Evolutionary conservation across 2,797 vertebrate species (phyloP), one percentile per base, ranked within the genome.

Genomic region (Phrynocephalus vlangalii): DNA sequence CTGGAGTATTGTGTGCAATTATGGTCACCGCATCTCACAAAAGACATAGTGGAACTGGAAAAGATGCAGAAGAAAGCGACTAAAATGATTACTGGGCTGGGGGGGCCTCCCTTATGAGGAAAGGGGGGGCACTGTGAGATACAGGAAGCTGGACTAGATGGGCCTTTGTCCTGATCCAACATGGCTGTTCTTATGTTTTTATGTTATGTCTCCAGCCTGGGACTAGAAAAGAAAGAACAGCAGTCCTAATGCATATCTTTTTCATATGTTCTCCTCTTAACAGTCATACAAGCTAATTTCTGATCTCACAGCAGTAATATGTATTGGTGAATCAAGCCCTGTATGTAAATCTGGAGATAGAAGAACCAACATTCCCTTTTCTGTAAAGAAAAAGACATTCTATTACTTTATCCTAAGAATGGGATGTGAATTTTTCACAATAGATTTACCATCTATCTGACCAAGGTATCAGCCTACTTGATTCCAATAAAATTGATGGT

Each of bases 391-490:
- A n/a, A 88, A 20, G 1, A 28, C 44, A 78, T 81, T 87, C 77
- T 86, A 91, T 84, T 86, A n/a, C 0, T 13, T 52, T 85, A 91
- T 87, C 56, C 0, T 0, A 67, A 79, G 22, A 83, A 91, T 15
- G 79, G 83, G 87, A 84, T 33, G 8, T 10, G 91, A 85, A 88
- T 88, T 89, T 3, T 48, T 2, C 71, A 18, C 18, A 70, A 5
- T 67, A 93, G 91, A 90, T 91, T 92, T 60, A 89, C 75, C 10
- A 66, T 22, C 3, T 20, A 86, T 90, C 67, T 84, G 87, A 76
- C 33, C 79, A 89, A 8, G 77, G 80, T 68, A 60, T 0, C 9
- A 89, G 8, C 0, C 18, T 84, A 79, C 10, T 5, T 79, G 5
- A 0, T 92, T 89, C 22, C 77, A 91, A 84, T 84, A 83, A 91